phyloP scores from a whole-genome alignment of 2,797 vertebrate species.

The Triplophysa bombifrons region DNA sequence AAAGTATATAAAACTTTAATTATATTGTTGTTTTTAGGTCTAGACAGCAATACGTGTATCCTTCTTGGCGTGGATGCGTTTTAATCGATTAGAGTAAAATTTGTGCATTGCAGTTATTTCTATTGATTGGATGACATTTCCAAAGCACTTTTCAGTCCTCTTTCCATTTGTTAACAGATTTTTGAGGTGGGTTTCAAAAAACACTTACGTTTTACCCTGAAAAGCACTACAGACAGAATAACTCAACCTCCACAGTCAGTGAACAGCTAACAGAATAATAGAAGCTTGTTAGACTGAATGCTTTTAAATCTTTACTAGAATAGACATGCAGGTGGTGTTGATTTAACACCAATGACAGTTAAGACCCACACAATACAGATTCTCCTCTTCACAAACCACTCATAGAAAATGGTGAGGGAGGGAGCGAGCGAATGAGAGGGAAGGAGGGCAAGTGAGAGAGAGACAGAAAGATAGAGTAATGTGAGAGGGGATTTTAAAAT shows the following conservation, averaged over 20 bases:
- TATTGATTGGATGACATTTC: background rate
- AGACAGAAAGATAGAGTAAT: background rate
- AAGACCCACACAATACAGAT: slow-evolving; percentile 25
- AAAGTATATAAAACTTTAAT: too few relatives aligned
- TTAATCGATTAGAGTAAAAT: background rate
- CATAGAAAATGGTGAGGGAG: slow-evolving; percentile 24
- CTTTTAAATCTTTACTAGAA: slow-evolving; percentile 42
- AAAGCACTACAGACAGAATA: slow-evolving; percentile 26
- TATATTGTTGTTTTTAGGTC: too few relatives aligned
- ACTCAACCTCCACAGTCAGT: slow-evolving; percentile 36
- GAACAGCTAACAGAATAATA: slow-evolving; percentile 8
- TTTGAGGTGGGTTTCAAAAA: background rate
- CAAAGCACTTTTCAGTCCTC: background rate
- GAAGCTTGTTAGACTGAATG: slow-evolving; percentile 21
- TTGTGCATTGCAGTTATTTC: background rate
- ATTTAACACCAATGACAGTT: slow-evolving; percentile 48
- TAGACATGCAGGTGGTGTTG: slow-evolving; percentile 44
- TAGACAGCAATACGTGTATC: too few relatives aligned
- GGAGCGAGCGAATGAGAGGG: background rate
- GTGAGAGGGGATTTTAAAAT: background rate
- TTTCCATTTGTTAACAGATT: slow-evolving; percentile 1
- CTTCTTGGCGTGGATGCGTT: too few relatives aligned
- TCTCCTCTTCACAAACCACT: slow-evolving; percentile 32
- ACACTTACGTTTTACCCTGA: slow-evolving; percentile 5
- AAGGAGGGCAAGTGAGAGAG: background rate